Conservation (phyloP, 2,888 invertebrate species). For the Lacanobia wlatinum region DNA sequence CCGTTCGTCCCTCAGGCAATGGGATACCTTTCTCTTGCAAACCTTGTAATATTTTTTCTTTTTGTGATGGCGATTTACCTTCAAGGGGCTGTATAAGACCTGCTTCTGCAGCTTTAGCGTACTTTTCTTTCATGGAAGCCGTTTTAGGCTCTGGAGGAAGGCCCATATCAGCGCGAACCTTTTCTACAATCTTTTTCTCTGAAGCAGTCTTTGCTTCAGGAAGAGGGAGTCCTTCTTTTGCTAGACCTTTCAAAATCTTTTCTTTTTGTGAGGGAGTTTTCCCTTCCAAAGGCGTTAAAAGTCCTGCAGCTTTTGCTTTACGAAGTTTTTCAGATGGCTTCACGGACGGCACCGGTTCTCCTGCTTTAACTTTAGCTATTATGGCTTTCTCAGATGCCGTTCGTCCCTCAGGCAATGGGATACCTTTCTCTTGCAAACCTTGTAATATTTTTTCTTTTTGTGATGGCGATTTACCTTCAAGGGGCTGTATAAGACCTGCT, state of each 20-base stretch:
- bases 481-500: neutral
- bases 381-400: neutral
- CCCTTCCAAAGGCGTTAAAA: constrained; percentile 64
- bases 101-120: constrained; percentile 58
- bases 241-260: constrained; percentile 40
- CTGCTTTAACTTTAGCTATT: neutral
- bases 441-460: neutral
- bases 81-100: constrained; percentile 63
- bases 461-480: neutral
- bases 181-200: constrained; percentile 68
- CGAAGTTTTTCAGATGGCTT: constrained; percentile 62
- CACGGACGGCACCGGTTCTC: neutral
- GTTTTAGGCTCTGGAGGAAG: constrained; percentile 69
- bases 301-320: constrained; percentile 67
- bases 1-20: constrained; percentile 59
- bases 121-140: constrained; percentile 57
- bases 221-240: constrained; percentile 65
- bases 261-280: constrained; percentile 52
- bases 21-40: constrained; percentile 52
- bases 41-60: constrained; percentile 58
- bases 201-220: constrained; percentile 71
- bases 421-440: neutral
- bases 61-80: constrained; percentile 59
- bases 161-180: constrained; percentile 67
- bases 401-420: neutral